Base-by-base conservation (phyloP, 2,113 vertebrate species). In the Pandion haliaetus region DNA sequence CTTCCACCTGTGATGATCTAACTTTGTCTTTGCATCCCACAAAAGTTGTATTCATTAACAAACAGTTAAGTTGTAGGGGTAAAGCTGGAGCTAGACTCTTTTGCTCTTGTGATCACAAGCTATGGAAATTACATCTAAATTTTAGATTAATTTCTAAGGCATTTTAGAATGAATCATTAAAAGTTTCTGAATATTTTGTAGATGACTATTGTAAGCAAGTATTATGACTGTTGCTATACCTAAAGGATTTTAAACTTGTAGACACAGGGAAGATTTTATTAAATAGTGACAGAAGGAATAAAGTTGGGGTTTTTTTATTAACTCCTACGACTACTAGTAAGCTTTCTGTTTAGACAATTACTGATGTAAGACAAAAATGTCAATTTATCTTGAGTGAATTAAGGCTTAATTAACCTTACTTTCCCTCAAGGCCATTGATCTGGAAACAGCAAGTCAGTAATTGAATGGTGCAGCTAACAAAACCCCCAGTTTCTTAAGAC, bases 341-440 rank as follows among this genome's bases (percentile, higher is more conserved):
- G 42, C 17, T 95, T 95, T 95, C 80, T 94, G 57, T 93, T 96
- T 90, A 95, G 83, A 82, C 86, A 95, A 92, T 94, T 95, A 77
- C 40, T 93, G 50, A 81, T 92, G 49, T 95, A 91, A 96, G 70
- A 96, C 77, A 93, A 96, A 96, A 96, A 88, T 72, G 93, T 95
- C 95, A 93, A 96, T 95, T 96, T 97, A 90, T 96, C 95, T 96
- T 96, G 77, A 97, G 57, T 96, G 87, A 95, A 97, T 97, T 98
- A 96, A 98, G 63, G 47, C 85, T 98, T 97, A 97, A 98, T 98
- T 98, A 97, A 95, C 78, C 85, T 96, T 88, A 74, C 10, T 63
- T 95, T 73, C 82, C 93, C 96, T 92, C 28, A 96, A 96, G 96
- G 87, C 71, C 79, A 97, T 77, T 88, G 89, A 96, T 96, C 96